These are phyloP conservation scores for Sarcophaga bullata DNA, from an alignment of 1,140 invertebrate genomes.

Conservation along the genomic window DNA sequence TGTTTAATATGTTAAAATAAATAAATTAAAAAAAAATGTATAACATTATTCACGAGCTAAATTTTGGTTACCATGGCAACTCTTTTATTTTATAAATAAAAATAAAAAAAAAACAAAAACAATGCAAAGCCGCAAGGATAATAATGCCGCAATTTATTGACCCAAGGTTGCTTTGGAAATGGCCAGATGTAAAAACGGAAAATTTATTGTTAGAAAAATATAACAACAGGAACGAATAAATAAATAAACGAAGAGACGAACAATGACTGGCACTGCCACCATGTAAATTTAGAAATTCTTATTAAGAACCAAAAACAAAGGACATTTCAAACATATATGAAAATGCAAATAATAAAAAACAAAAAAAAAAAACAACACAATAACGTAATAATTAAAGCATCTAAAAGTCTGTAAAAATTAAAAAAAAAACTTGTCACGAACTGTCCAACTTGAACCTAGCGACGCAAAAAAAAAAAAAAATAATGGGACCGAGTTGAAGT, in stretches of 20 bases:
- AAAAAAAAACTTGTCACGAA: constrained; percentile 27
- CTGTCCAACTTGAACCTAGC: constrained; percentile 21
- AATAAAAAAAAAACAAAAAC: constrained; percentile 42
- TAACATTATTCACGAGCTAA: constrained; percentile 42
- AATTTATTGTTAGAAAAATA: constrained; percentile 43
- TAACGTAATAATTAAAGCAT: constrained; percentile 38
- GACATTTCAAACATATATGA: neutral
- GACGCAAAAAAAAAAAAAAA: constrained; percentile 18
- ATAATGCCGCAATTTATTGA: constrained; percentile 51
- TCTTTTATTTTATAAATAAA: constrained; percentile 38
- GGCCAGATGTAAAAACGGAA: constrained; percentile 39
- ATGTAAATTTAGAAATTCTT: neutral
- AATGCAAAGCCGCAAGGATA: constrained; percentile 45
- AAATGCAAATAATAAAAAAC: neutral
- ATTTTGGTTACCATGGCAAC: constrained; percentile 55
- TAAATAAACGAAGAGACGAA: no score
- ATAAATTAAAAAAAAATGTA: constrained; percentile 2
- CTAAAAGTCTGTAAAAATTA: constrained; percentile 25
- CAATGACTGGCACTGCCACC: constrained; percentile 18
- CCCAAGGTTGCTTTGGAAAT: constrained; percentile 47
- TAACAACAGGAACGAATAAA: constrained; percentile 40
- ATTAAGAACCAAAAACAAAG: constrained; percentile 17
- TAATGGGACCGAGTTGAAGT: neutral
- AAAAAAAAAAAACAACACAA: constrained; percentile 3
- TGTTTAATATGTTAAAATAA: constrained; percentile 7